Evolutionary conservation across 2,113 vertebrate species (phyloP), one percentile per base, ranked within the genome.

Genomic region (Regulus satrapa): DNA sequence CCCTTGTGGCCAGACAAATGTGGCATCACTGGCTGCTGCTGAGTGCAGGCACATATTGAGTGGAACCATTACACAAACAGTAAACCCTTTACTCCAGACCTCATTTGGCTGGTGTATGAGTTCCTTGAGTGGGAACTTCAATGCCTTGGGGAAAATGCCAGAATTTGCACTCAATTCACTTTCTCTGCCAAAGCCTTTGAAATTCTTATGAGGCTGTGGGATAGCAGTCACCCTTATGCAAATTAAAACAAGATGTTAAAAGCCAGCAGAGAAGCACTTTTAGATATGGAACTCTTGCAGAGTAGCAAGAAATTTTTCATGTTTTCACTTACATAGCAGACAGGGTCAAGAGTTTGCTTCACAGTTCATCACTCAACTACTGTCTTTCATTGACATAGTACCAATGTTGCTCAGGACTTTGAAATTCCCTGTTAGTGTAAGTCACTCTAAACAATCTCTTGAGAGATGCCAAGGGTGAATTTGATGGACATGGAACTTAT

Each of bases 281-380:
- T 55, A 76, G 49, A n/a, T 29, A 38, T 0, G 41, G 18, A 59
- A 67, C 2, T 73, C 74, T 46, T 59, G 24, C 48, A 48, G 51
- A 40, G 6, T 12, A 61, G 23, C 0, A 0, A 73, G 64, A 88
- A 92, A 64, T 2, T 1, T 6, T 63, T 52, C 12, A 21, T 49
- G 16, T 58, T 64, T 25, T 63, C n/a, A 21, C 8, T 71, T 45
- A 41, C 17, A 18, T 15, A 46, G 20, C 0, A 0, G 55, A 26
- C 21, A 77, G 67, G 23, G 40, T 16, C 61, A 71, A 52, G 25
- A 10, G 9, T 87, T 78, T 93, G 15, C 26, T 67, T 91, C 18
- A 14, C 8, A 41, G 56, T 49, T 82, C 28, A 40, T 62, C 32
- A 71, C 5, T 46, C 8, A 8, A 5, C 25, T 55, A 9, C 38